Percentiles rank a stretch among this genome's conserved stretches.
phyloP scores from a whole-genome alignment of 1,140 invertebrate species.

The Stegodyphus dumicola region DNA sequence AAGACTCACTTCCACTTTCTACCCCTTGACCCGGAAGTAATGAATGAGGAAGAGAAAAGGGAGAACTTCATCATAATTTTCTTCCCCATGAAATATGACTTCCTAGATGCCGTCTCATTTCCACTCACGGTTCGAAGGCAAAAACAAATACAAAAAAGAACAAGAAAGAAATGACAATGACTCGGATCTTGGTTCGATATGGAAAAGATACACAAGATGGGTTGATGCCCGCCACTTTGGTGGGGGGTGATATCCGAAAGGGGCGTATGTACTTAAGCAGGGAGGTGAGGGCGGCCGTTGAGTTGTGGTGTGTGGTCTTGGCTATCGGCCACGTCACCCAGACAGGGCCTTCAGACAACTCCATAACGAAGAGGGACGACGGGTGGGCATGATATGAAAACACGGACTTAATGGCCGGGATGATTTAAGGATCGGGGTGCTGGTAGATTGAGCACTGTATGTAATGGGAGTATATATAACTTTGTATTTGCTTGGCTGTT shows the following conservation, averaged over 20 bases:
- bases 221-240: neutral
- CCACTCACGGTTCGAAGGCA: neutral
- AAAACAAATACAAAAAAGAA: constrained; percentile 26
- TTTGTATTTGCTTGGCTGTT: too few relatives aligned
- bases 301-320: constrained; percentile 27
- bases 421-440: constrained; percentile 27
- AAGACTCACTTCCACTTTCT: constrained; percentile 19
- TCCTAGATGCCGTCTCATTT: constrained; percentile 11
- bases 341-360: neutral
- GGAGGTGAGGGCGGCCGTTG: constrained; percentile 17
- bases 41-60: constrained; percentile 35
- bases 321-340: neutral
- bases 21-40: constrained; percentile 52
- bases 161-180: neutral
- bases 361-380: neutral
- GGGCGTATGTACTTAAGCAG: constrained; percentile 25
- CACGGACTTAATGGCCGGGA: constrained; percentile 19
- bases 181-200: neutral
- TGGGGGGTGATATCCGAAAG: neutral
- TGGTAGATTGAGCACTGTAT: too few relatives aligned
- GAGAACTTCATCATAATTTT: constrained; percentile 39
- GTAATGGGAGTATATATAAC: too few relatives aligned
- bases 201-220: neutral
- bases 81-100: constrained; percentile 48
- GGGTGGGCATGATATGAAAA: constrained; percentile 33